Evolutionary conservation across 1,140 invertebrate species (phyloP), one percentile per base, ranked within the genome.

Genomic region (Xylocopa sonorina): DNA sequence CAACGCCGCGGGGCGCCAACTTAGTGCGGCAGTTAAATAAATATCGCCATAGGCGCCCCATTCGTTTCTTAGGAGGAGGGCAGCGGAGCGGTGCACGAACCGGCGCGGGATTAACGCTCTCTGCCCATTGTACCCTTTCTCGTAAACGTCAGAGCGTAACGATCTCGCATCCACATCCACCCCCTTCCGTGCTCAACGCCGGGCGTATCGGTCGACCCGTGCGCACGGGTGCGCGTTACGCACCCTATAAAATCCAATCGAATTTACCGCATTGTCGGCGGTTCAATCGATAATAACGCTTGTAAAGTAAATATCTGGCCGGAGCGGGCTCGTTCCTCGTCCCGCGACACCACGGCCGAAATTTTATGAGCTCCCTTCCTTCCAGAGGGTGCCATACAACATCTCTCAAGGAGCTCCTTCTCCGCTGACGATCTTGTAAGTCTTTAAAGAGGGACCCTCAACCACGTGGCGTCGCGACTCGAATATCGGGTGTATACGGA

Each of bases 21-120:
- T 88, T 88, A 88, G 88, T 88, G 80, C 85, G 80, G 77, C 83
- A 87, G 86, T 90, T 88, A 88, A 90, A 90, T 90, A 90, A 90
- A 89, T 89, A 88, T 88, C 84, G 73, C 80, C 86, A 82, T 89
- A 81, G 87, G 82, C 73, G 77, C 34, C 64, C 78, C 82, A 78
- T 79, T 88, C 66, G 84, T 84, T 75, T 77, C 89, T 78, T 87
- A 84, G 76, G 77, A 81, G 82, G 86, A 88, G 84, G 86, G n/a
- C n/a, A n/a, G n/a, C 71, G 62, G 18, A 29, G 66, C 67, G 72
- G 69, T 57, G 73, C 72, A 68, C 80, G 83, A 41, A 71, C 57
- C 51, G n/a, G n/a, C 71, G 62, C 53, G 29, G 79, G 74, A 68
- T 81, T 68, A 81, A 84, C 80, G 80, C 80, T 88, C 76, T 84